Percentiles rank a stretch among this genome's conserved stretches.
phyloP scores from a whole-genome alignment of 1,140 invertebrate genomes.

The Pachyrhynchus sulphureomaculatus region DNA sequence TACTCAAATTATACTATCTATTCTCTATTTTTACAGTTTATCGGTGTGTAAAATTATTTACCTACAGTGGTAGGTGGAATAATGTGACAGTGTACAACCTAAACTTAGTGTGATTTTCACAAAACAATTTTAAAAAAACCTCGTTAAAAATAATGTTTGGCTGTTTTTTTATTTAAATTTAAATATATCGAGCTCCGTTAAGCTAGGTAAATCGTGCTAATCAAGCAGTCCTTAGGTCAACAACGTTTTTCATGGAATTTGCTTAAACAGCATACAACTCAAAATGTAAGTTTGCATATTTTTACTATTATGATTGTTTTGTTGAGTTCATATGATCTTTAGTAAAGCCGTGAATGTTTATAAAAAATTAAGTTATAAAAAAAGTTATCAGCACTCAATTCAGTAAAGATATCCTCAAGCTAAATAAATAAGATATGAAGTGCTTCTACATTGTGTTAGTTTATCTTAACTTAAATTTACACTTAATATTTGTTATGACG shows the following conservation, averaged over 20 bases:
- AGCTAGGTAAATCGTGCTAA: not conserved
- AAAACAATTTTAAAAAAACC: not conserved
- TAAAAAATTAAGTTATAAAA: not conserved
- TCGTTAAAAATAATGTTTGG: slow-evolving; percentile 5
- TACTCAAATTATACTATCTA: not conserved
- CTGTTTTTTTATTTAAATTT: not conserved
- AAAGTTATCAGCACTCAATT: not conserved
- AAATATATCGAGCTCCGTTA: not conserved
- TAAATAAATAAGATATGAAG: not conserved
- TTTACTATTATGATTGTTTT: not conserved
- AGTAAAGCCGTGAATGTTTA: not conserved
- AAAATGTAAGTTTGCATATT: slow-evolving; percentile 19
- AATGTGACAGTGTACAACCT: slow-evolving; percentile 7
- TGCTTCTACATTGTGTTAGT: not conserved
- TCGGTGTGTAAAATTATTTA: not conserved
- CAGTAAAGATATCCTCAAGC: too few relatives aligned
- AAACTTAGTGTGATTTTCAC: slow-evolving; percentile 4
- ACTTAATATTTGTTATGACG: not conserved
- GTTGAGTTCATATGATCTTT: not conserved
- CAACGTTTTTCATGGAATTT: slow-evolving; percentile 24
- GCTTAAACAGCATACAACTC: slow-evolving; percentile 15
- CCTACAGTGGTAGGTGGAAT: not conserved
- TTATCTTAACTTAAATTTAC: not conserved
- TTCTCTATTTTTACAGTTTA: not conserved
- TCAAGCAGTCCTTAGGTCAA: slow-evolving; percentile 5